Conservation (phyloP, 1,140 invertebrate species). For the Scaptomyza hsui region DNA sequence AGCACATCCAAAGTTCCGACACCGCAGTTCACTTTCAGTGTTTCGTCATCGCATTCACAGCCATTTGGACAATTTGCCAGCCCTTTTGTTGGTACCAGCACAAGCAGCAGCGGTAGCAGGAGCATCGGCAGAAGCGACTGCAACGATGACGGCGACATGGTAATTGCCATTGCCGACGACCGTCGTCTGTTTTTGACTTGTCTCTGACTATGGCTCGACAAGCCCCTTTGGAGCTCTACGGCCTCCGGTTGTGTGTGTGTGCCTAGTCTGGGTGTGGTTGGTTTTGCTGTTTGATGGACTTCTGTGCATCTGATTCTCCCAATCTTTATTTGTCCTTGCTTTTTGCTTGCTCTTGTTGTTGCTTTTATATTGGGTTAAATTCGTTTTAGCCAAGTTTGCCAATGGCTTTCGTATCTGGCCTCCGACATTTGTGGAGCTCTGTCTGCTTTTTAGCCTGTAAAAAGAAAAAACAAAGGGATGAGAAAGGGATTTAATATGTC, state of each 20-base stretch:
- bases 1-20: conserved; percentile 93
- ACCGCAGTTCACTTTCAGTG: conserved; percentile 93
- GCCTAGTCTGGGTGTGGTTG: conserved; percentile 13
- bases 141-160: conserved; percentile 63
- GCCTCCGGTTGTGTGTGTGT: neutral
- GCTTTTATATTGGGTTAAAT: conserved; percentile 63
- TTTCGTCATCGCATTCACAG: conserved; percentile 94
- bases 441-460: conserved; percentile 55
- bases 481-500: conserved; percentile 32
- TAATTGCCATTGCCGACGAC: conserved; percentile 64
- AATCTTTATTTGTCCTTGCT: neutral
- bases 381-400: conserved; percentile 79
- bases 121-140: conserved; percentile 24
- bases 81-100: conserved; percentile 49
- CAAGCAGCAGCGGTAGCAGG: conserved; percentile 20
- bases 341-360: conserved; percentile 15
- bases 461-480: conserved; percentile 8
- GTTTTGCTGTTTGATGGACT: conserved; percentile 13
- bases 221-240: conserved; percentile 1
- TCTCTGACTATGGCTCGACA: neutral
- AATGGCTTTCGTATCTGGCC: conserved; percentile 73
- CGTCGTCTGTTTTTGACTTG: conserved; percentile 38
- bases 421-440: conserved; percentile 70
- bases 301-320: conserved; percentile 14
- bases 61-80: conserved; percentile 89